Percentiles rank a stretch among this genome's conserved stretches.
These are phyloP conservation scores for Apomyelois bistriatella DNA, from an alignment of 2,888 invertebrate genomes.

Conservation along the genomic window DNA sequence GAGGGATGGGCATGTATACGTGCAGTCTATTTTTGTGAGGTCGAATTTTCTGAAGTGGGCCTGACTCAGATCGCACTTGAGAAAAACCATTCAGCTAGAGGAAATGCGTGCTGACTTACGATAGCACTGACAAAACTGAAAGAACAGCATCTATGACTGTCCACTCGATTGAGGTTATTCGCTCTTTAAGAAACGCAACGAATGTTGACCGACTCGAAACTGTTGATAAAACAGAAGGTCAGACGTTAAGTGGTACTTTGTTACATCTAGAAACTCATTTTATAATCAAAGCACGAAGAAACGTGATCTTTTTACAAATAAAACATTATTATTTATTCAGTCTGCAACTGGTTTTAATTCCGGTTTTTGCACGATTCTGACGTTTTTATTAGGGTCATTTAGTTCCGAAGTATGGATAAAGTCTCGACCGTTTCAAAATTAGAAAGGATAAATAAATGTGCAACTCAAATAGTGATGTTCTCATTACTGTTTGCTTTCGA, in stretches of 20 bases:
- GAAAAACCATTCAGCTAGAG: conserved; percentile 60
- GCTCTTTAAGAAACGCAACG: not conserved
- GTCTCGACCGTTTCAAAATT: not conserved
- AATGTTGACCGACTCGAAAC: not conserved
- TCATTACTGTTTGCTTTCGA: conserved; percentile 20
- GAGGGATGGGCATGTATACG: conserved; percentile 54
- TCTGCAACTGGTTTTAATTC: conserved; percentile 13
- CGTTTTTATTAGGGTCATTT: conserved; percentile 12
- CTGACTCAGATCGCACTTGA: conserved; percentile 70
- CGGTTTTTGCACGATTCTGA: conserved; percentile 10
- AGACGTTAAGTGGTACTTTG: conserved; percentile 7
- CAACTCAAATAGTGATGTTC: conserved; percentile 4
- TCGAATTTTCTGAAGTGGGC: conserved; percentile 59
- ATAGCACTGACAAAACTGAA: conserved; percentile 41
- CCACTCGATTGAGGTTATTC: conserved; percentile 15
- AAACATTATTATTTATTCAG: conserved; percentile 12
- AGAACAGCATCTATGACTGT: conserved; percentile 25
- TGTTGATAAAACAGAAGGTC: conserved; percentile 8
- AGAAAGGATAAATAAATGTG: not conserved
- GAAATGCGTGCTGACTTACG: conserved; percentile 60
- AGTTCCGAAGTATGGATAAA: conserved; percentile 4
- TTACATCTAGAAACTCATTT: conserved; percentile 14
- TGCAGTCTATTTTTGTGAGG: conserved; percentile 69
- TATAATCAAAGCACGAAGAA: conserved; percentile 14
- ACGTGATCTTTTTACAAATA: conserved; percentile 16